Evolutionary conservation across 92 coral and sea anemone species (phyloP).

Genomic region (Muricea muricata): DNA sequence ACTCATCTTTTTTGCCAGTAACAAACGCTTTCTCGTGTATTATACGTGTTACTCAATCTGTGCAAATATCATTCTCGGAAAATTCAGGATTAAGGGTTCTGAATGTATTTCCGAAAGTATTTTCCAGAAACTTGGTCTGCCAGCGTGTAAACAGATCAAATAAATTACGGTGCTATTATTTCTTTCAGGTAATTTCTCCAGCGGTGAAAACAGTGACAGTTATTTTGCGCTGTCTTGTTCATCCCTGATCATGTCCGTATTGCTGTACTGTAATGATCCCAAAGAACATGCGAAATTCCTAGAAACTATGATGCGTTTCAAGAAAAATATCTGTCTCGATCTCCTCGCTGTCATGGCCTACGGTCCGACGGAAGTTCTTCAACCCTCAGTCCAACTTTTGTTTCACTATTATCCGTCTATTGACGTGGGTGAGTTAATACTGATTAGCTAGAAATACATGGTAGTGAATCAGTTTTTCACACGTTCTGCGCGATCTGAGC

Average conservation of each 20-base stretch:
- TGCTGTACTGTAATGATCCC: constrained; percentile 92
- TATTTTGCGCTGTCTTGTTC: constrained; percentile 90
- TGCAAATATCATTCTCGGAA: too few species aligned
- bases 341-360: constrained; percentile 95
- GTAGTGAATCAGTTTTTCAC: too few species aligned
- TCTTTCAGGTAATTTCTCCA: constrained; percentile 14
- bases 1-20: too few species aligned
- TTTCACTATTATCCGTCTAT: constrained; percentile 89
- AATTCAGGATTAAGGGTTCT: too few species aligned
- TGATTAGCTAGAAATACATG: too few species aligned
- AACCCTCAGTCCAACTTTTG: constrained; percentile 91
- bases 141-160: too few species aligned
- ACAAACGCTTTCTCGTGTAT: too few species aligned
- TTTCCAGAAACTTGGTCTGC: too few species aligned
- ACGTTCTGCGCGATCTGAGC: too few species aligned
- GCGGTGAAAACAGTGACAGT: constrained; percentile 64
- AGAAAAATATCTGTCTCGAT: constrained; percentile 89
- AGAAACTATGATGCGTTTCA: constrained; percentile 92
- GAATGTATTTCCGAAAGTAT: too few species aligned
- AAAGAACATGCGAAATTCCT: constrained; percentile 96
- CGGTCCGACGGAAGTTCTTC: constrained; percentile 92
- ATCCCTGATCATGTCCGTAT: constrained; percentile 84
- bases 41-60: too few species aligned
- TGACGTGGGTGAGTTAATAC: constrained; percentile 73
- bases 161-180: too few species aligned